phyloP scores from a whole-genome alignment of 1,140 invertebrate genomes.

The Listronotus bonariensis region DNA sequence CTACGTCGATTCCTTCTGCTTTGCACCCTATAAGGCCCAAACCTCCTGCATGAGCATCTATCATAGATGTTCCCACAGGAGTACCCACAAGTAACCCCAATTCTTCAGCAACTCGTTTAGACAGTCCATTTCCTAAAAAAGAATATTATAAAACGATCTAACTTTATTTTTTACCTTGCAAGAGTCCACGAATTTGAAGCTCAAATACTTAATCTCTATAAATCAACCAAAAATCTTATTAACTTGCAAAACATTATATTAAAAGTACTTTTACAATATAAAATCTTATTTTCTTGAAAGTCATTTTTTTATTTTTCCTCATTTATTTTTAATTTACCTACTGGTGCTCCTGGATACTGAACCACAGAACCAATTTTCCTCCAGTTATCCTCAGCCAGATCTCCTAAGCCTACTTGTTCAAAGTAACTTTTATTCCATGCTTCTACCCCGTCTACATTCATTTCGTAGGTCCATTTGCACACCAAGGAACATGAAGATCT shows the following conservation, averaged over 20 bases:
- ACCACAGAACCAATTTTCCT: slow-evolving; percentile 76
- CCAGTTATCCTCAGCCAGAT: no score
- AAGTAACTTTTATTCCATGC: slow-evolving; percentile 80
- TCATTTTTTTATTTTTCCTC: no score
- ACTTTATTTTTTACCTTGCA: no score
- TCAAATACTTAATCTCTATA: no score
- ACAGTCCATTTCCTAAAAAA: slow-evolving; percentile 61
- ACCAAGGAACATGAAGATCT: slow-evolving; percentile 90
- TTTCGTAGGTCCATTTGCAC: slow-evolving; percentile 94
- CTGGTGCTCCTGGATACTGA: slow-evolving; percentile 71
- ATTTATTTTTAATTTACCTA: slow-evolving; percentile 58
- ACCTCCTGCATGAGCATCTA: slow-evolving; percentile 94
- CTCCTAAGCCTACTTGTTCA: no score
- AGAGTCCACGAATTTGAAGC: no score
- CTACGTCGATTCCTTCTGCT: slow-evolving; percentile 58
- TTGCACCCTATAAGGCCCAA: slow-evolving; percentile 80
- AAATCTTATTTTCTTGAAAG: no score
- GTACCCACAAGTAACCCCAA: slow-evolving; percentile 72
- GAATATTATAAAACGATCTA: no score
- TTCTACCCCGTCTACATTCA: slow-evolving; percentile 59
- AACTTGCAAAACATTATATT: no score
- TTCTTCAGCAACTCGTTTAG: slow-evolving; percentile 65
- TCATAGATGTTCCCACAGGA: slow-evolving; percentile 84
- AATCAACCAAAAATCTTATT: no score
- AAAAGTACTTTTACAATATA: no score